Percentiles rank a stretch among this genome's conserved stretches.
phyloP scores from a whole-genome alignment of 2,113 vertebrate species.

The Amphiprion ocellaris region DNA sequence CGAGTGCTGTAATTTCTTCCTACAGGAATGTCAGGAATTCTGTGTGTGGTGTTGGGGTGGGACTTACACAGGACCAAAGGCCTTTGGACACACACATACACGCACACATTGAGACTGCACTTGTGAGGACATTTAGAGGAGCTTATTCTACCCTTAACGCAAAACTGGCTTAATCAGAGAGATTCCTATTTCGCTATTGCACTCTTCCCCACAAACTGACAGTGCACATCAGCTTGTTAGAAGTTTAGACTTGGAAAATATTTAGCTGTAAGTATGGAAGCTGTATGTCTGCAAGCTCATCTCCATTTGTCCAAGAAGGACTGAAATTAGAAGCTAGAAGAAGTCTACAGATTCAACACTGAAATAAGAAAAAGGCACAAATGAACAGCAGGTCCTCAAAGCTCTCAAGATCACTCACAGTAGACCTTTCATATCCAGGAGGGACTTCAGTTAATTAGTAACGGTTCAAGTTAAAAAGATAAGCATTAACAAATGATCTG shows the following conservation, averaged over 20 bases:
- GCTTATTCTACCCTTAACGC: background rate
- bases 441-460: conserved; percentile 34
- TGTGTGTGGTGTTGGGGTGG: conserved; percentile 72
- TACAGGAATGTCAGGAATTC: conserved; percentile 77
- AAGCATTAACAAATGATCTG: background rate
- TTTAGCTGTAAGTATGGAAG: background rate
- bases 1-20: conserved; percentile 70
- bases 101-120: conserved; percentile 8
- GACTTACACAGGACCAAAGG: conserved; percentile 62
- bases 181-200: background rate
- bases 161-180: conserved; percentile 15
- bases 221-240: conserved; percentile 1
- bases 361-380: background rate
- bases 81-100: conserved; percentile 53
- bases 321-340: background rate
- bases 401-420: background rate
- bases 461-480: conserved; percentile 3
- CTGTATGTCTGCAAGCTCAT: background rate
- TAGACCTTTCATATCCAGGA: background rate
- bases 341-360: background rate
- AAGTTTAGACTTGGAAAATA: background rate
- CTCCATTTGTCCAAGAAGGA: background rate
- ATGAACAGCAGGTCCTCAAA: conserved; percentile 14
- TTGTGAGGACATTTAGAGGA: conserved; percentile 29
- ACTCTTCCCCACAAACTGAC: background rate